Evolutionary conservation across 2,888 invertebrate genomes (phyloP), one percentile per base, ranked within the genome.

Genomic region (Cyclophora albipunctata): DNA sequence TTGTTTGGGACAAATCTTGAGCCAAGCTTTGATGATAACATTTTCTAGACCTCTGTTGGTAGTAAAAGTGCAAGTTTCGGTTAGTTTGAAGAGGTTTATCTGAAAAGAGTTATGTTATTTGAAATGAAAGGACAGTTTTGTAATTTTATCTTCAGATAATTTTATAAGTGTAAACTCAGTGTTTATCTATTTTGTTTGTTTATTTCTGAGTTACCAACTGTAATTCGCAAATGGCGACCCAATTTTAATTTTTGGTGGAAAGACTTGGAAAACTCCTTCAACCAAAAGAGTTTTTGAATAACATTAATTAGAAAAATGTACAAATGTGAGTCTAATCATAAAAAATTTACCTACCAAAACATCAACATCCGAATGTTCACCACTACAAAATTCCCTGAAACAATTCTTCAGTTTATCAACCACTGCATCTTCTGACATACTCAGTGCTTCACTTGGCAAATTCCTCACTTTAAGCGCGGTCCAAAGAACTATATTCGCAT

Each of bases 401-500:
- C 59, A 53, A 0, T n/a, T 50, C 55, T 66, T 67, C 3, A 74
- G 55, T 42, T 66, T 71, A 3, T 70, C 69, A 34, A 63, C 34
- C 7, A 69, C 58, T 5, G 63, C 52, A 5, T 69, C 55, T 52
- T 71, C 67, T 3, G 65, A 62, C 6, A 64, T 57, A 7, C 54
- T 53, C 44, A 65, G 64, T 0, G 69, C 49, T 20, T 74, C 69
- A 2, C 54, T 58, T 0, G 79, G 79, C 35, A 82, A 63, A 53
- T 71, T 72, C 2, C 54, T 64, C 3, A 85, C 60, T 58, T 70
- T 68, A 4, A 84, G 48, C 7, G 64, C 68, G 5, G 46, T 61
- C 85, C 83, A 84, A 20, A 82, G 52, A 5, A 52, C 47, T 2
- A 66, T 48, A 59, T 78, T 77, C 35, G 52, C 64, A 2, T 67